phyloP scores from a whole-genome alignment of 2,113 vertebrate species.

The Anseranas semipalmata region DNA sequence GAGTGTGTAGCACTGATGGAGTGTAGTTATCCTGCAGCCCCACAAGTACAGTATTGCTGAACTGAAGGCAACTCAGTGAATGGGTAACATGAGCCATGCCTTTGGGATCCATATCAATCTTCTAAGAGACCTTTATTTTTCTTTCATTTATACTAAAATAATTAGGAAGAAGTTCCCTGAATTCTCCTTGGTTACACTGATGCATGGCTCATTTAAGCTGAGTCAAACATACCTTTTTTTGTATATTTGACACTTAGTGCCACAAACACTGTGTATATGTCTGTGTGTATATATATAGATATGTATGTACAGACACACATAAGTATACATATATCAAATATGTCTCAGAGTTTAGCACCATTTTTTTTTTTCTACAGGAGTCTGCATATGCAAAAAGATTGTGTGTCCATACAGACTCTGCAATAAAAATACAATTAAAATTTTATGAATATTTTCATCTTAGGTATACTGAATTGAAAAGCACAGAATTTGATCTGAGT shows the following conservation, averaged over 20 bases:
- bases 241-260: neutral
- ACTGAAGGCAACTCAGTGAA: neutral
- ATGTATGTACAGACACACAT: neutral
- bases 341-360: neutral
- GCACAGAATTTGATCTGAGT: constrained; percentile 33
- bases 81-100: neutral
- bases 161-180: neutral
- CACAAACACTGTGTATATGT: neutral
- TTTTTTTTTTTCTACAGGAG: neutral
- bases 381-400: neutral
- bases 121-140: neutral
- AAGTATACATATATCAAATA: neutral
- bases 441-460: constrained; percentile 52
- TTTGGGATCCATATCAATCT: neutral
- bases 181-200: neutral
- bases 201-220: neutral
- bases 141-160: neutral
- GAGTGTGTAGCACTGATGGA: neutral
- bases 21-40: neutral
- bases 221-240: neutral
- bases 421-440: constrained; percentile 54
- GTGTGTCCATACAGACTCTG: neutral
- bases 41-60: neutral
- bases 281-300: neutral
- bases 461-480: constrained; percentile 37